phyloP scores from a whole-genome alignment of 1,140 invertebrate genomes.

The Aphidius gifuensis region DNA sequence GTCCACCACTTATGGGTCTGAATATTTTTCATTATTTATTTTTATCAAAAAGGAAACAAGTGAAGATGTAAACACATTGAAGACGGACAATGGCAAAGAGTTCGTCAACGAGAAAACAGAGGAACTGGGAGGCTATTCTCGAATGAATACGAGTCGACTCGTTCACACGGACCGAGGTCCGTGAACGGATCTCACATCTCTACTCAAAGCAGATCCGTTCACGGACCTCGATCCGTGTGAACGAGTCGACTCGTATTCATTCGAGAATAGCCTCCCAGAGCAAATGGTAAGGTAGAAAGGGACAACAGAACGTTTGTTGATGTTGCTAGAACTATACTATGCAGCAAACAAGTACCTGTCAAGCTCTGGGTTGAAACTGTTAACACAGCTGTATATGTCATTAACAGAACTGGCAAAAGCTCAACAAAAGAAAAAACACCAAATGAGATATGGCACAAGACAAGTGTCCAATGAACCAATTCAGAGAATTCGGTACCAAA shows the following conservation, averaged over 20 bases:
- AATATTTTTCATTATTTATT: not conserved
- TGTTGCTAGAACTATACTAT: slow-evolving; percentile 42
- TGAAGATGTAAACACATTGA: slow-evolving; percentile 5
- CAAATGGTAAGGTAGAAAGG: slow-evolving; percentile 45
- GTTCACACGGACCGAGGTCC: no score
- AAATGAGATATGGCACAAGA: not conserved
- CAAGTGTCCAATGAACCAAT: no score
- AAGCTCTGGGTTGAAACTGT: slow-evolving; percentile 51
- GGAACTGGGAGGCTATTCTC: no score
- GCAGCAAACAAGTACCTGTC: slow-evolving; percentile 34
- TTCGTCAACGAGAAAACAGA: slow-evolving; percentile 18
- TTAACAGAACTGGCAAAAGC: slow-evolving; percentile 7
- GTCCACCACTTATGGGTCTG: slow-evolving; percentile 13
- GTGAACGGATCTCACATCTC: no score
- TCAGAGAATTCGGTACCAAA: no score
- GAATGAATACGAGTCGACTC: no score
- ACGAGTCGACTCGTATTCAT: slow-evolving; percentile 35
- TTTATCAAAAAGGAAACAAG: slow-evolving; percentile 5
- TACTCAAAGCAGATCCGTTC: no score
- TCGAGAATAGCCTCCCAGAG: no score
- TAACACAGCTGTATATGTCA: slow-evolving; percentile 37
- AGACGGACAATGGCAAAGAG: slow-evolving; percentile 20
- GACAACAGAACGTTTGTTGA: slow-evolving; percentile 48
- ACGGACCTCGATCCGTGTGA: slow-evolving; percentile 20
- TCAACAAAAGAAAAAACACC: not conserved